Conservation (phyloP, 1,140 invertebrate genomes). For the Leptinotarsa texana region DNA sequence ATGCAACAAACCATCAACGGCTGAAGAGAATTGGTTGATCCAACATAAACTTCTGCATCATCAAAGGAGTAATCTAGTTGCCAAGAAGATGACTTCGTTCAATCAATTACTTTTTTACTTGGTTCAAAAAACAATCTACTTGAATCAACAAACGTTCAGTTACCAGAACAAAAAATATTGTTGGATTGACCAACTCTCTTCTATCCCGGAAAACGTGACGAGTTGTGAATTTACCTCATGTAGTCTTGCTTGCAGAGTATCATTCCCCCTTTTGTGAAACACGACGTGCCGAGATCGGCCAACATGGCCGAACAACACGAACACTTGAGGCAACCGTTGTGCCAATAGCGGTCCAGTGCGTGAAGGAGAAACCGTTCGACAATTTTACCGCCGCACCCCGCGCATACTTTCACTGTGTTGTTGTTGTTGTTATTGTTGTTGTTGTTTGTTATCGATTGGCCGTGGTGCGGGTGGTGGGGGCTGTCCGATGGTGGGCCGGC, state of each 20-base stretch:
- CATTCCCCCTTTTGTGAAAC: constrained; percentile 89
- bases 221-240: constrained; percentile 71
- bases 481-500: constrained; percentile 55
- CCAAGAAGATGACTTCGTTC: no score
- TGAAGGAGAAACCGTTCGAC: constrained; percentile 85
- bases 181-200: no score
- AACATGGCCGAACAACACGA: constrained; percentile 82
- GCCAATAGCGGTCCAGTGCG: constrained; percentile 91
- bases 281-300: constrained; percentile 85
- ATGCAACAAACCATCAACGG: no score
- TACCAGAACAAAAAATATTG: no score
- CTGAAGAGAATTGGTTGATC: no score
- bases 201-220: background rate
- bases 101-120: no score
- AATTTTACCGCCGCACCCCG: constrained; percentile 77
- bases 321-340: constrained; percentile 91
- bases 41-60: no score
- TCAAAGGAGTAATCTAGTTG: no score
- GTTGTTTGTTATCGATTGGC: constrained; percentile 58
- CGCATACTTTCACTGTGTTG: constrained; percentile 66
- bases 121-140: no score
- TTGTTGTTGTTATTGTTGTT: constrained; percentile 65
- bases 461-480: constrained; percentile 55
- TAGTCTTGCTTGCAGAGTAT: constrained; percentile 94
- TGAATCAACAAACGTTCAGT: no score